Evolutionary conservation across 1,140 invertebrate genomes (phyloP).

Genomic region (Zaprionus lachaisei): DNA sequence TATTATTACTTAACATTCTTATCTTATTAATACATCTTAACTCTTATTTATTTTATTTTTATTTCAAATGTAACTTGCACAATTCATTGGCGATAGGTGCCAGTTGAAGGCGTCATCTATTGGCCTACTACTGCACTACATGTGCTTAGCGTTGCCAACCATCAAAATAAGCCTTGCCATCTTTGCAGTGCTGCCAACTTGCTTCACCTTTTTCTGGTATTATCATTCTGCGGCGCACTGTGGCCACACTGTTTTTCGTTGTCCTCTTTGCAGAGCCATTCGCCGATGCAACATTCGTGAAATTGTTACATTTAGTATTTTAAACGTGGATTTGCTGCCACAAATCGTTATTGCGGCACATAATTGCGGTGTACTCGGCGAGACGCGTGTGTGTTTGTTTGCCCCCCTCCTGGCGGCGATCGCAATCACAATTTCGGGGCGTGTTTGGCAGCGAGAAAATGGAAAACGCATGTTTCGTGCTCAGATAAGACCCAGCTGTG

Average conservation of each 20-base stretch:
- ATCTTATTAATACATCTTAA: neutral
- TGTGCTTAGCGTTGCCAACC: constrained; percentile 13
- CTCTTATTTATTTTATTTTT: neutral
- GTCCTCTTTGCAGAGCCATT: constrained; percentile 47
- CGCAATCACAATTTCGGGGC: constrained; percentile 38
- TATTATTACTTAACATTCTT: neutral
- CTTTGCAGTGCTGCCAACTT: constrained; percentile 6
- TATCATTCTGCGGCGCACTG: neutral
- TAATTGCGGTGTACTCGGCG: constrained; percentile 22
- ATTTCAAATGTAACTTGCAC: neutral
- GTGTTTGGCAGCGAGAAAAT: constrained; percentile 65
- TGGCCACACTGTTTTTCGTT: constrained; percentile 25
- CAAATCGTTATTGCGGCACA: constrained; percentile 21
- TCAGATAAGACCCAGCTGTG: constrained; percentile 68
- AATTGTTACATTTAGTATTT: constrained; percentile 35
- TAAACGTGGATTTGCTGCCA: constrained; percentile 22
- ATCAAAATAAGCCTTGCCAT: neutral
- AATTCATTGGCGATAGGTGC: too few relatives aligned
- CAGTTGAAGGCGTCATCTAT: constrained; percentile 15
- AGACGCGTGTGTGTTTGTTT: constrained; percentile 49
- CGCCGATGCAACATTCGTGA: constrained; percentile 54
- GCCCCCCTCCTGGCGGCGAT: constrained; percentile 21
- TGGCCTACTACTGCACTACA: neutral
- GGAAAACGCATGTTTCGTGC: constrained; percentile 73
- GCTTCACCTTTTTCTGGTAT: neutral